Percentiles rank a stretch among this genome's conserved stretches.
phyloP scores from a whole-genome alignment of 2,888 invertebrate genomes.

The Lysandra coridon region DNA sequence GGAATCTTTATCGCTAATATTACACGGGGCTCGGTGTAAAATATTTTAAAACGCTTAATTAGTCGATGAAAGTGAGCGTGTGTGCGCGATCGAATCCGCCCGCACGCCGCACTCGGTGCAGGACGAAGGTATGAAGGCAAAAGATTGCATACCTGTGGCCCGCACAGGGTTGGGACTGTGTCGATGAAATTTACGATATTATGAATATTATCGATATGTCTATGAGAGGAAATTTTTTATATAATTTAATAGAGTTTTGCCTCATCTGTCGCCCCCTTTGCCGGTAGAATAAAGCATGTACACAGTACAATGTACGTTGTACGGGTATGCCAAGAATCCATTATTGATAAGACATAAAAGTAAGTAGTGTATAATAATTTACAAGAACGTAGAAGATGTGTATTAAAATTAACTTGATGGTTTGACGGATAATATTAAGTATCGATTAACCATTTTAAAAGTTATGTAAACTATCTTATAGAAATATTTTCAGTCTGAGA shows the following conservation, averaged over 20 bases:
- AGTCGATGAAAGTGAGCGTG: slow-evolving; percentile 28
- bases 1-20: neutral
- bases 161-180: slow-evolving; percentile 54
- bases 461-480: too few relatives aligned
- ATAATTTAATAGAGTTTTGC: too few relatives aligned
- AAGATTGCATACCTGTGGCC: slow-evolving; percentile 70
- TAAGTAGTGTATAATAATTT: neutral
- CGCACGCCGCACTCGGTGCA: slow-evolving; percentile 60
- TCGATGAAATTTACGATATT: slow-evolving; percentile 47
- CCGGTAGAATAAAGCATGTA: too few relatives aligned
- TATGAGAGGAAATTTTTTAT: neutral
- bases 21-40: slow-evolving; percentile 4
- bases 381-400: neutral
- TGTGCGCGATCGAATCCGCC: slow-evolving; percentile 51
- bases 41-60: slow-evolving; percentile 29
- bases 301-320: too few relatives aligned
- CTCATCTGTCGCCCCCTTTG: too few relatives aligned
- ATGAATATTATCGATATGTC: neutral
- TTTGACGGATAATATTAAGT: neutral
- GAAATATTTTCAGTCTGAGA: too few relatives aligned
- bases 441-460: too few relatives aligned
- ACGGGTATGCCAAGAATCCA: too few relatives aligned
- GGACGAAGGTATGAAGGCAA: slow-evolving; percentile 62
- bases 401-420: neutral
- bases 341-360: neutral